Conservation (phyloP, 2,797 vertebrate genomes). For the Pseudochirops cupreus region DNA sequence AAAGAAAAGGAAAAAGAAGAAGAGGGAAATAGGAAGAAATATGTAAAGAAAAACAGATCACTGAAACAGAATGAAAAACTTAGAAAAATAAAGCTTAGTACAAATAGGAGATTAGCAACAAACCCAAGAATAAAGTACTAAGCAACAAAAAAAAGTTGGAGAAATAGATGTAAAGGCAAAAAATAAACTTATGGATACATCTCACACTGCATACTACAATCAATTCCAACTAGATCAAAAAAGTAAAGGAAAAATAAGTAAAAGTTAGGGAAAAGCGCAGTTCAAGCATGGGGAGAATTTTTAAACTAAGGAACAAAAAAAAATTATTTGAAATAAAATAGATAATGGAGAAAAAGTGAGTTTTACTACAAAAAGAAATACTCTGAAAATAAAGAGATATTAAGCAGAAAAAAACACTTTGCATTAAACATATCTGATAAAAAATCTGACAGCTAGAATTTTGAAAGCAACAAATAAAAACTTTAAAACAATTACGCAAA, state of each 20-base stretch:
- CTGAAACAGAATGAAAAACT: not conserved
- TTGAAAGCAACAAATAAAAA: not conserved
- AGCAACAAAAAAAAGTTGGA: not conserved
- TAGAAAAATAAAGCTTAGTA: not conserved
- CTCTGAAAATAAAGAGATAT: not conserved
- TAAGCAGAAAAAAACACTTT: not conserved
- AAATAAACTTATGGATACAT: not conserved
- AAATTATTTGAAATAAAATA: not conserved
- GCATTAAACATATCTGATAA: not conserved
- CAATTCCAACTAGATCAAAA: not conserved
- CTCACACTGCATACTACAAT: not conserved
- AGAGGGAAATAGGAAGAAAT: not conserved
- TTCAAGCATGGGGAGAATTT: not conserved
- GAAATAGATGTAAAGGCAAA: not conserved
- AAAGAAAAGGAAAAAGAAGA: too few relatives aligned
- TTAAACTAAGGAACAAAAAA: not conserved
- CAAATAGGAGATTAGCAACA: not conserved
- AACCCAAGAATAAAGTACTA: not conserved
- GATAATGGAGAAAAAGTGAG: not conserved
- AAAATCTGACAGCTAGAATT: not conserved
- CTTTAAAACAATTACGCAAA: not conserved
- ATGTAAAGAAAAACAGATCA: not conserved
- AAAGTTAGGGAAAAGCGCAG: not conserved
- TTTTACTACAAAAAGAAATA: not conserved
- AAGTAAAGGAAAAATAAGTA: not conserved